phyloP scores from a whole-genome alignment of 1,140 invertebrate genomes.

The Drosophila gunungcola region DNA sequence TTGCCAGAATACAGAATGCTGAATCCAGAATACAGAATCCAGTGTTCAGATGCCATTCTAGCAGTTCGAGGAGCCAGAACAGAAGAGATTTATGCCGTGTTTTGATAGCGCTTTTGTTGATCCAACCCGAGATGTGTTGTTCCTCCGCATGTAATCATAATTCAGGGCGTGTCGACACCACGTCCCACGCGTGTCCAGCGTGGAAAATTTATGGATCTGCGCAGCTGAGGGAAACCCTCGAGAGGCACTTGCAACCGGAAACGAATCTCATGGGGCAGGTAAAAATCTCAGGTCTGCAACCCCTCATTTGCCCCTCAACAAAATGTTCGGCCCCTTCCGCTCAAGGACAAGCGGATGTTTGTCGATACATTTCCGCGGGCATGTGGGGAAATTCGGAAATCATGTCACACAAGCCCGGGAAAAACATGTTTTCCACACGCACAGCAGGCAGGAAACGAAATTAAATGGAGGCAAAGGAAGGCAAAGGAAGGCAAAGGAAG shows the following conservation, averaged over 20 bases:
- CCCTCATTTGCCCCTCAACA: too few species aligned
- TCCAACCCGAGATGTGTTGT: slow-evolving; percentile 28
- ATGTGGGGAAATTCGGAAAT: slow-evolving; percentile 63
- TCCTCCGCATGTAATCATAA: slow-evolving; percentile 66
- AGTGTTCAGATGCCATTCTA: background rate
- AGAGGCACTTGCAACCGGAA: slow-evolving; percentile 48
- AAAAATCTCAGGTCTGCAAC: slow-evolving; percentile 33
- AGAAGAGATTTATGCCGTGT: slow-evolving; percentile 62
- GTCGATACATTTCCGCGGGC: slow-evolving; percentile 51
- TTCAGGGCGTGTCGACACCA: slow-evolving; percentile 66
- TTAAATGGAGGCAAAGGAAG: slow-evolving; percentile 10
- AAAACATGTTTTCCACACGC: slow-evolving; percentile 51
- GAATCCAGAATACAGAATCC: too few species aligned
- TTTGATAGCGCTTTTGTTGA: slow-evolving; percentile 46
- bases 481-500: slow-evolving; percentile 7
- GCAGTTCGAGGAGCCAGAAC: background rate
- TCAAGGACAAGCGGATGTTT: slow-evolving; percentile 81
- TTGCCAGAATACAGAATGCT: slow-evolving; percentile 4
- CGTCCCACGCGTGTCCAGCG: slow-evolving; percentile 54
- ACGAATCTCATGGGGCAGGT: slow-evolving; percentile 46
- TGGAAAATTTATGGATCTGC: slow-evolving; percentile 60
- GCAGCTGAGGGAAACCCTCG: slow-evolving; percentile 2
- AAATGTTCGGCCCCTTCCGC: background rate
- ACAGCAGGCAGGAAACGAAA: slow-evolving; percentile 47
- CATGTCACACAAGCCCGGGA: slow-evolving; percentile 60